Base-by-base conservation (phyloP, 2,113 vertebrate species). In the Scophthalmus maximus region DNA sequence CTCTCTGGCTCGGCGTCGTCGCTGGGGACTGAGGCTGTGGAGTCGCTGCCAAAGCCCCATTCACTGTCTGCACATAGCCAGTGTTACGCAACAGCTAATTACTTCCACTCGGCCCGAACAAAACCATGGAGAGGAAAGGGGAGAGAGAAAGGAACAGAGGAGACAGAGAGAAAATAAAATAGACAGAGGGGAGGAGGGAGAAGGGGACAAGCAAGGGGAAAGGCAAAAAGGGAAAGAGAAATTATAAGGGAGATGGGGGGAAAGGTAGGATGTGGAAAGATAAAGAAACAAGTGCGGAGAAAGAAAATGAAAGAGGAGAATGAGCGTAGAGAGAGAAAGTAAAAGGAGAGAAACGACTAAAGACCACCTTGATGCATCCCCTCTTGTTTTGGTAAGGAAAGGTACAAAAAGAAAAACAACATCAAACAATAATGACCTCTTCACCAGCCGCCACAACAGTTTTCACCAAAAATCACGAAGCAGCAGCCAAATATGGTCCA, bases 1-100 rank as follows among this genome's bases (percentile, higher is more conserved):
- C 64, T 87, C 83, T 82, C 74, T 62, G 52, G 60, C 79, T 76
- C 77, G 5, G 70, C 38, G 34, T 71, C 78, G 73, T 82, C 76
- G 76, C 52, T 23, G 72, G 82, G 81, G 86, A 90, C 86, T 55
- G 38, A 66, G 66, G 76, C 81, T 69, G 73, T 73, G 49, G 64
- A 81, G 71, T 29, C 42, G 29, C 64, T 87, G 92, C 85, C 90
- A 90, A 87, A 82, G 72, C 66, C 72, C 76, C 72, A 78, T 91
- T 88, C 85, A 75, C 82, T 79, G 88, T 86, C 89, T 90, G 87
- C 84, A 83, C 87, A 88, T 71, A 74, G 74, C 64, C 76, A 70
- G 72, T 79, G 88, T 92, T 93, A 92, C 52, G 82, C 87, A 93
- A 92, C 67, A 58, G 71, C 86, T 91, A 92, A 92, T 92, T 90